phyloP scores from a whole-genome alignment of 2,888 invertebrate species.

The Calliopum simillimum region DNA sequence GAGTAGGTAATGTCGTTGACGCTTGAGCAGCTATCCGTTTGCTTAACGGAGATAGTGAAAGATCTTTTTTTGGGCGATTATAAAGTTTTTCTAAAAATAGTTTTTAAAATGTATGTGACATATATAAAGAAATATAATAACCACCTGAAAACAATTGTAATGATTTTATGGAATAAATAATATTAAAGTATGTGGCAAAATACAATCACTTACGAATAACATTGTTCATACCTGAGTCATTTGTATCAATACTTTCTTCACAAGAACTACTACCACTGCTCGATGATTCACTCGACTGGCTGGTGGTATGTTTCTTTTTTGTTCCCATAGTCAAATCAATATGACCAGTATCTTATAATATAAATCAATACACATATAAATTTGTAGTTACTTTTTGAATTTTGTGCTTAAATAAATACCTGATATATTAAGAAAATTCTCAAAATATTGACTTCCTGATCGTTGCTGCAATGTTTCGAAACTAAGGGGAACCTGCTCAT shows the following conservation, averaged over 20 bases:
- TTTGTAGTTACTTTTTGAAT: conserved; percentile 4
- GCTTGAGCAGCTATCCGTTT: conserved; percentile 84
- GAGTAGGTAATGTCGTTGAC: conserved; percentile 9
- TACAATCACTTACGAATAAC: not conserved
- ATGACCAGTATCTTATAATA: conserved; percentile 36
- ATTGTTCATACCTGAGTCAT: conserved; percentile 20
- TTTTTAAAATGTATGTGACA: no score
- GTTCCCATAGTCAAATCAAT: conserved; percentile 65
- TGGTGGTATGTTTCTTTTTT: conserved; percentile 64
- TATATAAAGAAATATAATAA: not conserved
- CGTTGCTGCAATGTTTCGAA: conserved; percentile 84
- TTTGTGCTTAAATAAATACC: conserved; percentile 35
- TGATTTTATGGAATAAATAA: no score
- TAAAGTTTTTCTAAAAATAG: no score
- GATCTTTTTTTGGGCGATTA: conserved; percentile 68
- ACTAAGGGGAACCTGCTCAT: conserved; percentile 88
- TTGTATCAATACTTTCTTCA: conserved; percentile 39
- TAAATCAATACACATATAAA: not conserved
- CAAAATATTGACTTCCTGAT: conserved; percentile 46
- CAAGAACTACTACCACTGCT: conserved; percentile 51
- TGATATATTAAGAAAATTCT: conserved; percentile 39
- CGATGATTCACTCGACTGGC: conserved; percentile 41
- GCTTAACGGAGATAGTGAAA: conserved; percentile 83
- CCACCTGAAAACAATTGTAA: no score
- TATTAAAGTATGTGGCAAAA: no score